Conservation (phyloP, 2,113 vertebrate species). For the Poeciliopsis occidentalis region DNA sequence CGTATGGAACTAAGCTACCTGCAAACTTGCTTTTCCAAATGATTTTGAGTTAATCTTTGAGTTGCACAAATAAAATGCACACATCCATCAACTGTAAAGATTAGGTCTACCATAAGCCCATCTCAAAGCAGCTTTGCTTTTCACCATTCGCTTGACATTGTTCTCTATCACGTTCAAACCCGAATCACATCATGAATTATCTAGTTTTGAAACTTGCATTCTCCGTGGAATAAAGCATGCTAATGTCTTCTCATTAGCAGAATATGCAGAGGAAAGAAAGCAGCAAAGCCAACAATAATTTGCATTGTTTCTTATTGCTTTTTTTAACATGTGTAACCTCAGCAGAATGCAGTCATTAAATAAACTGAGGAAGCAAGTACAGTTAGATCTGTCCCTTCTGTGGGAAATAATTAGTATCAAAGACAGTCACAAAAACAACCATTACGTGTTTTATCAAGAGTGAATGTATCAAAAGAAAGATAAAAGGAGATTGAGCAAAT, state of each 20-base stretch:
- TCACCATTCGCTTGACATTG: neutral
- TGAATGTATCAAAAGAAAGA: neutral
- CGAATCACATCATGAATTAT: neutral
- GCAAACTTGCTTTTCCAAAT: too few species aligned
- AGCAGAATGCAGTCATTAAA: neutral
- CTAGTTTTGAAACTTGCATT: neutral
- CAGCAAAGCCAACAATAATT: neutral
- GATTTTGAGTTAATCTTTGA: too few species aligned
- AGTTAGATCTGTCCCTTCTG: neutral
- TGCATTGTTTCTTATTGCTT: neutral
- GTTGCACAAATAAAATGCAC: too few species aligned
- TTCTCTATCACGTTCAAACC: neutral
- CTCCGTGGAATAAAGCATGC: neutral
- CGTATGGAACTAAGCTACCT: too few species aligned
- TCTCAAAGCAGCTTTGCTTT: neutral
- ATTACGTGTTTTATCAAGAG: neutral
- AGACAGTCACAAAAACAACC: neutral
- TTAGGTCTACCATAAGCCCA: neutral
- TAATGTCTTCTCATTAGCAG: conserved; percentile 13
- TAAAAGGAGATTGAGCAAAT: neutral
- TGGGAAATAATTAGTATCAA: neutral
- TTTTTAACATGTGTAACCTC: neutral
- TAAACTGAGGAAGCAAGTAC: neutral
- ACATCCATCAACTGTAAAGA: neutral
- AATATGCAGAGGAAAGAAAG: conserved; percentile 7